Evolutionary conservation across 2,888 invertebrate genomes (phyloP), one percentile per base, ranked within the genome.

Genomic region (Chrysolina haemoptera): DNA sequence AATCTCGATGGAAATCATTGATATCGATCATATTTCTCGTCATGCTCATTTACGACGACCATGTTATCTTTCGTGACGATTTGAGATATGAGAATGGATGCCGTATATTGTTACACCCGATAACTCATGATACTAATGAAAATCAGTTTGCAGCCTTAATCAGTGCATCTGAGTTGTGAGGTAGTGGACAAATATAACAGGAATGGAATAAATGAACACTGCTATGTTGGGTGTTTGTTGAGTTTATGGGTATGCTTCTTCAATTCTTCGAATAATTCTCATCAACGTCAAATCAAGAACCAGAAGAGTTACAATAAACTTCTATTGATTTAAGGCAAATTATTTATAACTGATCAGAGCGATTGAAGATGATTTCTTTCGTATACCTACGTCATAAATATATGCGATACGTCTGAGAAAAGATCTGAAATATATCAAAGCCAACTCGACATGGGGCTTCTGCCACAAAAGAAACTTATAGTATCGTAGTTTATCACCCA

Each of bases 401-500:
- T 22, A 65, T 48, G 65, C 48, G 50, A 48, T 48, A 16, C 50
- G 65, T 27, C 65, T 48, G 14, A 14, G 48, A 65, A 9, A 27
- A n/a, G 40, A 16, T 14, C 27, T 43, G 27, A 48, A 65, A 46
- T 10, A 43, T 20, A 48, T 46, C 46, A 18, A 20, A 46, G 46
- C 16, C 18, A 63, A 11, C 20, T n/a, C 64, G 35, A 43, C 50
- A 65, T 48, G 65, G 65, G 65, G 65, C 50, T 2, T 27, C 18
- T 14, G 14, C 65, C 35, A 48, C 14, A 27, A 65, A 65, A 64
- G 46, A 48, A 65, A 65, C 48, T 65, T 50, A 43, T 50, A 65
- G 27, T 27, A 65, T 65, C 27, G 27, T 14, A 22, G 59, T 65
- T 64, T 65, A 65, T 65, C 65, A 65, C 16, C 50, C 27, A 65